Conservation (phyloP, 2,888 invertebrate species). For the Lottia scabra region DNA sequence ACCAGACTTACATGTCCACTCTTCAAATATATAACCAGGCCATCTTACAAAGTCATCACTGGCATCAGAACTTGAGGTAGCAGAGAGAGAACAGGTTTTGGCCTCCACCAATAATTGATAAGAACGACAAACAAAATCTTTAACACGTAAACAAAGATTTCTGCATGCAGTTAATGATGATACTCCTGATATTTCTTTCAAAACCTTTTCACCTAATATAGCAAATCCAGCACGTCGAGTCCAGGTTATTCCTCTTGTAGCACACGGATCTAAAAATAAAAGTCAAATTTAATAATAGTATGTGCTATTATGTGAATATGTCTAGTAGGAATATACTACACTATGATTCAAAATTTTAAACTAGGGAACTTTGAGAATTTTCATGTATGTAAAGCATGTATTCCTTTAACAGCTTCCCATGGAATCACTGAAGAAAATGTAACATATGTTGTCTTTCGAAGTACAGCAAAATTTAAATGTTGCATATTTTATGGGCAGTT, state of each 20-base stretch:
- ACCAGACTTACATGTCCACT: constrained; percentile 43
- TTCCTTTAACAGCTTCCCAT: too few relatives aligned
- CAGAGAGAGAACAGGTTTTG: constrained; percentile 35
- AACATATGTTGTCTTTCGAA: too few relatives aligned
- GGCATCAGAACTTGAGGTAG: constrained; percentile 20
- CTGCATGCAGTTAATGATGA: constrained; percentile 34
- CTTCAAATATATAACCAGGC: constrained; percentile 41
- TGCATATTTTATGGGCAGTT: too few relatives aligned
- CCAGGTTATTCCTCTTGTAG: constrained; percentile 35
- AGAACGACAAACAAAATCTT: constrained; percentile 40
- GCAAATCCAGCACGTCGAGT: constrained; percentile 34
- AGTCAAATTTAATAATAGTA: background rate
- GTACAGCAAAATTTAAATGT: too few relatives aligned
- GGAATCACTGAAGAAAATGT: too few relatives aligned
- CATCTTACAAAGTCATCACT: constrained; percentile 32
- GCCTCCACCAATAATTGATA: constrained; percentile 29
- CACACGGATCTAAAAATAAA: constrained; percentile 43
- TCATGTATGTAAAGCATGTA: too few relatives aligned
- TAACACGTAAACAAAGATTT: constrained; percentile 37
- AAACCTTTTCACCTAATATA: constrained; percentile 22
- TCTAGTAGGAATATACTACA: too few relatives aligned
- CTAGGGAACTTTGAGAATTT: too few relatives aligned
- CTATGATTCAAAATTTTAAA: too few relatives aligned
- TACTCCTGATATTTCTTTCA: constrained; percentile 18
- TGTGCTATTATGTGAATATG: too few relatives aligned